Conservation (phyloP, 2,113 vertebrate species). For the Carollia perspicillata region DNA sequence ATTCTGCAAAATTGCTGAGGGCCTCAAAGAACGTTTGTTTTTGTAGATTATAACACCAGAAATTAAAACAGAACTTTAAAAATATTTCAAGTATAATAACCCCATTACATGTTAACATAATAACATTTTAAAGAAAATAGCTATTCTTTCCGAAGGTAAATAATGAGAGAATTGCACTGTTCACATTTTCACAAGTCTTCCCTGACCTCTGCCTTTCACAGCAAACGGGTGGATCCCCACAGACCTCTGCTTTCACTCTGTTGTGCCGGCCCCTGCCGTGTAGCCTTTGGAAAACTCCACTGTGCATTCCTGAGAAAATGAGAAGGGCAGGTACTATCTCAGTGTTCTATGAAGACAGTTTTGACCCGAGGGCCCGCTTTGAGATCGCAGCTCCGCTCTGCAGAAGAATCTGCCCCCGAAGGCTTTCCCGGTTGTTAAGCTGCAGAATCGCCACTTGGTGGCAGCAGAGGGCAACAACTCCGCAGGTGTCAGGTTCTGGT, state of each 20-base stretch:
- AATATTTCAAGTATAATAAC: not conserved
- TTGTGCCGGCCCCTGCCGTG: not conserved
- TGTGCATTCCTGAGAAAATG: not conserved
- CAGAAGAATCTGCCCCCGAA: not conserved
- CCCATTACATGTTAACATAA: not conserved
- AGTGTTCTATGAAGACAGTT: not conserved
- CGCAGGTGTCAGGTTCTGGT: accelerated
- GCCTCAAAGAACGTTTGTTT: not conserved
- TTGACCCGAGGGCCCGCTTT: not conserved
- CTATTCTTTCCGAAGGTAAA: not conserved
- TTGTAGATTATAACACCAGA: not conserved
- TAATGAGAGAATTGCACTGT: not conserved
- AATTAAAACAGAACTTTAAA: not conserved
- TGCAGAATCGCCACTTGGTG: not conserved
- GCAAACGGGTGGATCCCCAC: not conserved
- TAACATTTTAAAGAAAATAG: not conserved
- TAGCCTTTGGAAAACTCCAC: not conserved
- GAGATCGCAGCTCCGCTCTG: not conserved
- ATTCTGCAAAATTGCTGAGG: not conserved
- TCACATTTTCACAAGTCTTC: not conserved
- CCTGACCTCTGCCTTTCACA: not conserved
- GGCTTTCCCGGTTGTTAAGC: not conserved
- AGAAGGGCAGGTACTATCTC: not conserved
- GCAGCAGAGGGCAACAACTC: slow-evolving; percentile 49
- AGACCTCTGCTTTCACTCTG: not conserved